A percentile compares a stretch with the other conserved stretches of the same genome.
Evolutionary conservation across 1,140 invertebrate species (phyloP).

Genomic region (Campodea augens): DNA sequence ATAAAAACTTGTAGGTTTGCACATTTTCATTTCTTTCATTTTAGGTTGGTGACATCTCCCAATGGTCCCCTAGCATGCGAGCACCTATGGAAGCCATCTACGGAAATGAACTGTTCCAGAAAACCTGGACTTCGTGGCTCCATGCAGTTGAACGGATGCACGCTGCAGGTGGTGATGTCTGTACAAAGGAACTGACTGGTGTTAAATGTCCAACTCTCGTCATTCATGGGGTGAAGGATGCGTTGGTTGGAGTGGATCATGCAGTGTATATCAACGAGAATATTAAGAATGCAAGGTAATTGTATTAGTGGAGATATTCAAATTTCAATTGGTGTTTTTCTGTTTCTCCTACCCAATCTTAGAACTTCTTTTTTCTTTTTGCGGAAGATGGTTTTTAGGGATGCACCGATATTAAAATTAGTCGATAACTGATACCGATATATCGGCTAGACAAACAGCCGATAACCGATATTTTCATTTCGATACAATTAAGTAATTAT

Average conservation of each 20-base stretch:
- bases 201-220: slow-evolving; percentile 56
- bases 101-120: slow-evolving; percentile 46
- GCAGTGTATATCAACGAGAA: slow-evolving; percentile 43
- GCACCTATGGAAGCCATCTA: slow-evolving; percentile 51
- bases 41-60: slow-evolving; percentile 43
- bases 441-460: too few species aligned
- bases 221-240: slow-evolving; percentile 62
- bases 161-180: slow-evolving; percentile 47
- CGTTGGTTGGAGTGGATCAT: slow-evolving; percentile 50
- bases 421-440: too few species aligned
- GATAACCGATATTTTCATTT: too few species aligned
- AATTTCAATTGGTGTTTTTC: too few species aligned
- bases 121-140: slow-evolving; percentile 51
- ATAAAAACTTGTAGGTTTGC: too few species aligned
- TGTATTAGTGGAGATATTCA: too few species aligned
- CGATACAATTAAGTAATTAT: too few species aligned
- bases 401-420: too few species aligned
- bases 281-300: slow-evolving; percentile 43
- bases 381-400: too few species aligned
- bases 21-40: too few species aligned
- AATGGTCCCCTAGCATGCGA: slow-evolving; percentile 64
- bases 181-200: slow-evolving; percentile 36
- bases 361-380: too few species aligned
- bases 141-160: slow-evolving; percentile 38
- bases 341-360: too few species aligned